phyloP scores from a whole-genome alignment of 2,797 vertebrate species.

The Hyperoplus lanceolatus region DNA sequence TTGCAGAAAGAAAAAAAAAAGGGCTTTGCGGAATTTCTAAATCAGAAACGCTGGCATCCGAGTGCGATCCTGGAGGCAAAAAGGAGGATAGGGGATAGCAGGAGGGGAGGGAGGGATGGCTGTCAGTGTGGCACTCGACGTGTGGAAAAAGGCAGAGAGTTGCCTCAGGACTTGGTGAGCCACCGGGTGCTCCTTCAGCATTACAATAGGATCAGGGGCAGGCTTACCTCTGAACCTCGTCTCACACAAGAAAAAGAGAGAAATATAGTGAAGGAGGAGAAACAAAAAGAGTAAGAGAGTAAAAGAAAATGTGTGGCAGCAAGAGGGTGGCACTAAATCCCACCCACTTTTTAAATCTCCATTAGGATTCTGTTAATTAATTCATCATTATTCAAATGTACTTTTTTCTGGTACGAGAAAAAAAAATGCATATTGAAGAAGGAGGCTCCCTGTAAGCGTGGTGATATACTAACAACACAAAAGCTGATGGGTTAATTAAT shows the following conservation, averaged over 20 bases:
- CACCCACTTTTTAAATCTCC: conserved; percentile 83
- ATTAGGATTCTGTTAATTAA: conserved; percentile 82
- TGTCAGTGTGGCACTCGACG: conserved; percentile 65
- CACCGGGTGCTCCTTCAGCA: conserved; percentile 77
- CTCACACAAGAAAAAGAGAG: conserved; percentile 31
- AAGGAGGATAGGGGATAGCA: conserved; percentile 13
- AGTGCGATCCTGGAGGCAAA: conserved; percentile 68
- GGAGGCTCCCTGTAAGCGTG: conserved; percentile 70
- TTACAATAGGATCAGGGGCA: conserved; percentile 74
- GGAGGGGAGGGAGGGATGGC: conserved; percentile 21
- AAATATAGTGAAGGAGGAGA: conserved; percentile 38
- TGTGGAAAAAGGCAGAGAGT: conserved; percentile 55
- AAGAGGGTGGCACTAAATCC: conserved; percentile 81
- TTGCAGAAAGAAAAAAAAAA: conserved; percentile 52
- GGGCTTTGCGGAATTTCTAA: conserved; percentile 84
- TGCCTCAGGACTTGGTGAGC: conserved; percentile 75
- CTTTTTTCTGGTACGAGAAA: conserved; percentile 60
- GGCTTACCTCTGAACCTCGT: conserved; percentile 67
- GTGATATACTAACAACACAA: conserved; percentile 81
- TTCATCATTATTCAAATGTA: conserved; percentile 83
- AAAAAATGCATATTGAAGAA: conserved; percentile 70
- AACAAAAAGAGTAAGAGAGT: background rate
- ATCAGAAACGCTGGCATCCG: conserved; percentile 81
- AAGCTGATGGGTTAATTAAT: conserved; percentile 83
- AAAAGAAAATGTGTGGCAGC: conserved; percentile 74